Base-by-base conservation (phyloP, 2,888 invertebrate genomes). In the Luperina nickerlii region DNA sequence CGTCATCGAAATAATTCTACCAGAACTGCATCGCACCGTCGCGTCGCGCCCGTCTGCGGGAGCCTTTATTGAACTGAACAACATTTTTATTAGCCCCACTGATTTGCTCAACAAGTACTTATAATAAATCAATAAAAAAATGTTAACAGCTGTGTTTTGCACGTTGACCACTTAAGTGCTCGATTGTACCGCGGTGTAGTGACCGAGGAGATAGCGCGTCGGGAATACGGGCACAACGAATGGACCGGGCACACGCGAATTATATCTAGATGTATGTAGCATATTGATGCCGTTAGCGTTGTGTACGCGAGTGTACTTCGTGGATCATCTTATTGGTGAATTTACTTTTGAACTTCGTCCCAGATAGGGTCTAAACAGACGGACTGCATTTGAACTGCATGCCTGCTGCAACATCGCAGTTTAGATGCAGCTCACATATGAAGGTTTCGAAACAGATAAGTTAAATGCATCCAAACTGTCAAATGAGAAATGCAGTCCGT, bases 211-310 rank as follows among this genome's bases (percentile, higher is more conserved):
- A 89, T 89, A 90, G 79, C 90, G 89, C 88, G 83, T 82, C 73
- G 83, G 90, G 89, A 90, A 88, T 90, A 91, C 88, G 88, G 87
- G 81, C 85, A 86, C 91, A 92, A 92, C 92, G 91, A 94, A 95
- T 94, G 93, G 92, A 91, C 88, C 85, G 82, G 83, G 86, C 90
- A 92, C 95, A 95, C 94, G 94, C 94, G 89, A 95, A 88, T 88
- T 81, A 82, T 83, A 87, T 88, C 90, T 90, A 91, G 89, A 90
- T 88, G 87, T 90, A 81, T 89, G 75, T 79, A 81, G 81, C 83
- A 85, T 87, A 91, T 90, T 89, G 83, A 89, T 85, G 86, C 83
- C 87, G 79, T 84, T 79, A 83, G 84, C 78, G 72, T 90, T 90
- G 86, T 90, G 88, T 85, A 48, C 84, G 83, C 86, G 86, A 89